A percentile compares a stretch with the other conserved stretches of the same genome.
Conservation (phyloP, 2,797 vertebrate species). For the Microctenopoma stevenorrisi region DNA sequence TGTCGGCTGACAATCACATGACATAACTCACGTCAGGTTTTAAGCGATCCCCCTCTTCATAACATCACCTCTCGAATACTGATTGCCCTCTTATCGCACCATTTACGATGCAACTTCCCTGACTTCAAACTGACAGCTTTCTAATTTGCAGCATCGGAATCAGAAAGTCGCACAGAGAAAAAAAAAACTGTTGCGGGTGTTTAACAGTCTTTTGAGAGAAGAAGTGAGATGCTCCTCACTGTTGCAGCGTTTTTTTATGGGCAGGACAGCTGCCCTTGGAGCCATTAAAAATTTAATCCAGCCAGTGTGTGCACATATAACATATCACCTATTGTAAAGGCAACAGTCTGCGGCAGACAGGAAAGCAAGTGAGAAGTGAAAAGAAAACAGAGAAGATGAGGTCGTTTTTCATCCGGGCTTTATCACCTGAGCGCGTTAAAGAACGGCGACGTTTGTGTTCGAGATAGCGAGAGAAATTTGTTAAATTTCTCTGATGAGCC, state of each 20-base stretch:
- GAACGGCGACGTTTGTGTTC: constrained; percentile 34
- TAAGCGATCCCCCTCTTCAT: constrained; percentile 68
- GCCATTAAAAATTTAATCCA: constrained; percentile 87
- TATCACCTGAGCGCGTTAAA: constrained; percentile 50
- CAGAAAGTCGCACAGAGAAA: constrained; percentile 28
- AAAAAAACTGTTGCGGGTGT: constrained; percentile 47
- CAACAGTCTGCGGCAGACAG: constrained; percentile 61
- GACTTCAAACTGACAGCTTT: constrained; percentile 41
- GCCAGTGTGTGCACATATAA: constrained; percentile 76
- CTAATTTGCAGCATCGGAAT: constrained; percentile 55
- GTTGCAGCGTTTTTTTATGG: constrained; percentile 76
- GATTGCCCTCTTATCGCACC: constrained; percentile 60
- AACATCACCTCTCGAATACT: constrained; percentile 64
- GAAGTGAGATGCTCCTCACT: constrained; percentile 71
- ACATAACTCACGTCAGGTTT: constrained; percentile 76
- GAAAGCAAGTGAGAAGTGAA: constrained; percentile 69
- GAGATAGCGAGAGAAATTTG: constrained; percentile 39
- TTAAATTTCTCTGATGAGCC: constrained; percentile 61
- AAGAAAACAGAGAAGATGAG: constrained; percentile 64
- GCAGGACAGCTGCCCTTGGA: constrained; percentile 76
- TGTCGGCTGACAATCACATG: constrained; percentile 81
- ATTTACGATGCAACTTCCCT: constrained; percentile 52
- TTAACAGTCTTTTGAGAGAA: constrained; percentile 64
- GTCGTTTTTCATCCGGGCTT: constrained; percentile 67
- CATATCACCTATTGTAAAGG: constrained; percentile 77